Percentiles rank a stretch among this genome's conserved stretches.
Evolutionary conservation across 2,797 vertebrate genomes (phyloP).

Genomic region (Gymnocypris eckloni): DNA sequence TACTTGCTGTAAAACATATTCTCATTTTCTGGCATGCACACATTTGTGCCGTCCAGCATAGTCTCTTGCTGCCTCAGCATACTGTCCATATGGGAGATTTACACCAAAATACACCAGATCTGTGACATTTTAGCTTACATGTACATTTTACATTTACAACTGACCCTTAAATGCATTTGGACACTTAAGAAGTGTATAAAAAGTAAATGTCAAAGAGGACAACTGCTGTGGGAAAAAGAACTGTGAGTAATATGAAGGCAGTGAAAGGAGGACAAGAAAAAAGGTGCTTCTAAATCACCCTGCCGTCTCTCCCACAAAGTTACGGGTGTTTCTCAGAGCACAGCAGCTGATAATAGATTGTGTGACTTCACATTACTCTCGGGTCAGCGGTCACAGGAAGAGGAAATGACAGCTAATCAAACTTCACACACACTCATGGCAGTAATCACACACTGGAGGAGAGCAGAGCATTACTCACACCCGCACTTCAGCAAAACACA

Average conservation of each 20-base stretch:
- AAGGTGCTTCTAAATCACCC: constrained; percentile 38
- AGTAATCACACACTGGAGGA: constrained; percentile 60
- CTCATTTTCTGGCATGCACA: constrained; percentile 39
- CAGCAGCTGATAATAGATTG: constrained; percentile 53
- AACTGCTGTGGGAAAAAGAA: background rate
- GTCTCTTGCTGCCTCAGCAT: constrained; percentile 1
- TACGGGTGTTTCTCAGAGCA: constrained; percentile 18
- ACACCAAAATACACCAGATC: background rate
- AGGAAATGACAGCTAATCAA: constrained; percentile 74
- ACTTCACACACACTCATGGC: constrained; percentile 38
- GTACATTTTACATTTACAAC: background rate
- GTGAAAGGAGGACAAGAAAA: constrained; percentile 12
- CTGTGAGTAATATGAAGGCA: constrained; percentile 8
- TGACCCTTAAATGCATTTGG: background rate
- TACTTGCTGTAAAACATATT: constrained; percentile 43
- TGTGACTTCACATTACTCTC: constrained; percentile 40
- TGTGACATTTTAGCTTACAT: background rate
- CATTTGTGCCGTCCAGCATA: constrained; percentile 41
- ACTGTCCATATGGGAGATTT: constrained; percentile 15
- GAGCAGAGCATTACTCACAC: constrained; percentile 63
- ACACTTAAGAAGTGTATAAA: background rate
- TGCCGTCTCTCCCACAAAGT: constrained; percentile 16
- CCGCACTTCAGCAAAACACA: background rate
- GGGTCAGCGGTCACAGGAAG: constrained; percentile 62
- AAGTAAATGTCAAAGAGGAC: background rate